A percentile compares a stretch with the other conserved stretches of the same genome.
Evolutionary conservation across 2,888 invertebrate species (phyloP).

Genomic region (Dicyrtomina minuta): DNA sequence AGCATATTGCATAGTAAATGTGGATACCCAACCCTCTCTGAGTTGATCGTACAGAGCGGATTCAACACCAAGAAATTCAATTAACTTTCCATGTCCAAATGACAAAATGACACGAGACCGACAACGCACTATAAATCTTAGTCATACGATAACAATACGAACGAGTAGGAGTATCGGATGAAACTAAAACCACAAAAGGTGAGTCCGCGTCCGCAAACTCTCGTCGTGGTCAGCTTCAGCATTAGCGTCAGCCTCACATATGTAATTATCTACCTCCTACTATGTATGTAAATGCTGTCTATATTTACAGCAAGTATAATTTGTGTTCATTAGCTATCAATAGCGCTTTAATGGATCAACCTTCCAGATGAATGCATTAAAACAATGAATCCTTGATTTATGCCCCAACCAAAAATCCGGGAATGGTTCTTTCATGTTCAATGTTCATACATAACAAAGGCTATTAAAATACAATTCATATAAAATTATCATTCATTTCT

Average conservation of each 20-base stretch:
- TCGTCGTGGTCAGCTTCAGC: neutral
- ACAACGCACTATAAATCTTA: neutral
- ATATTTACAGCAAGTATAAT: no score
- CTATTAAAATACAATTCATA: no score
- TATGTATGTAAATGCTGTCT: neutral
- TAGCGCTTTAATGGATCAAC: slow-evolving; percentile 1
- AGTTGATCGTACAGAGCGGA: slow-evolving; percentile 6
- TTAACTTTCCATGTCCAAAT: slow-evolving; percentile 45
- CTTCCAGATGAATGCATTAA: neutral
- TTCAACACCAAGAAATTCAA: slow-evolving; percentile 44
- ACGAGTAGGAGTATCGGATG: neutral
- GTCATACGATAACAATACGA: slow-evolving; percentile 1
- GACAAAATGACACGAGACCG: slow-evolving; percentile 47
- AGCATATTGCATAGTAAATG: neutral
- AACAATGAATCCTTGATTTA: slow-evolving; percentile 2
- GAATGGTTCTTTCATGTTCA: no score
- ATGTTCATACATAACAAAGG: no score
- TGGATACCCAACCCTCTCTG: slow-evolving; percentile 12
- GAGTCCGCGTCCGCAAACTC: no score
- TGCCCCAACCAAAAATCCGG: neutral
- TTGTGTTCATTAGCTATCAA: neutral
- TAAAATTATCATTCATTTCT: no score
- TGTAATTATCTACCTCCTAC: neutral
- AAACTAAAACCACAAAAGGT: slow-evolving; percentile 10
- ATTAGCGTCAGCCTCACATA: neutral